Evolutionary conservation across 2,113 vertebrate species (phyloP).

Genomic region (Salvelinus sp.): DNA sequence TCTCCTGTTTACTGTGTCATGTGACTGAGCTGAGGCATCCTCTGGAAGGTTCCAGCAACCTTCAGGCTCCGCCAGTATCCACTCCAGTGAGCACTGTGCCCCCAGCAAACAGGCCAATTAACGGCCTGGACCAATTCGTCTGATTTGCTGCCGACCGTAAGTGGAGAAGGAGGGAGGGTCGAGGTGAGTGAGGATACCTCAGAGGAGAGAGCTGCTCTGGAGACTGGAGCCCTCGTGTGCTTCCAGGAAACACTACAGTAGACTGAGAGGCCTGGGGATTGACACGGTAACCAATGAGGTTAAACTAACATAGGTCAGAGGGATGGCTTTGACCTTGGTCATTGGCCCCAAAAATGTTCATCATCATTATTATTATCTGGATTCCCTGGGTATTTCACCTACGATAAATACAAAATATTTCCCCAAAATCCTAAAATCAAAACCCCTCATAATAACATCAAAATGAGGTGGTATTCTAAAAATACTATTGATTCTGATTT

Average conservation of each 20-base stretch:
- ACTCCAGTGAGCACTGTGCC: slow-evolving; percentile 32
- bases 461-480: slow-evolving; percentile 15
- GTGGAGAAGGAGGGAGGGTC: slow-evolving; percentile 14
- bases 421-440: background rate
- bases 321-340: slow-evolving; percentile 2
- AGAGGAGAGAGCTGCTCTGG: background rate
- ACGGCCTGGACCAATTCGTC: slow-evolving; percentile 45
- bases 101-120: slow-evolving; percentile 52
- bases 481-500: slow-evolving; percentile 44
- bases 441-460: background rate
- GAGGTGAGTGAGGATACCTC: slow-evolving; percentile 34
- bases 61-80: slow-evolving; percentile 30
- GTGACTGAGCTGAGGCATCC: background rate
- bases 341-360: slow-evolving; percentile 7
- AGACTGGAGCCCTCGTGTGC: slow-evolving; percentile 10
- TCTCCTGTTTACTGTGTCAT: background rate
- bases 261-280: slow-evolving; percentile 20
- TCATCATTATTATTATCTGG: background rate
- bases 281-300: slow-evolving; percentile 42
- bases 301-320: slow-evolving; percentile 6
- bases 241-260: slow-evolving; percentile 27
- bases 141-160: slow-evolving; percentile 39
- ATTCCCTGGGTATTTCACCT: no score
- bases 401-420: background rate
- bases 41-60: background rate